phyloP scores from a whole-genome alignment of 2,797 vertebrate species.

The Oryzias dopingdopingensis region DNA sequence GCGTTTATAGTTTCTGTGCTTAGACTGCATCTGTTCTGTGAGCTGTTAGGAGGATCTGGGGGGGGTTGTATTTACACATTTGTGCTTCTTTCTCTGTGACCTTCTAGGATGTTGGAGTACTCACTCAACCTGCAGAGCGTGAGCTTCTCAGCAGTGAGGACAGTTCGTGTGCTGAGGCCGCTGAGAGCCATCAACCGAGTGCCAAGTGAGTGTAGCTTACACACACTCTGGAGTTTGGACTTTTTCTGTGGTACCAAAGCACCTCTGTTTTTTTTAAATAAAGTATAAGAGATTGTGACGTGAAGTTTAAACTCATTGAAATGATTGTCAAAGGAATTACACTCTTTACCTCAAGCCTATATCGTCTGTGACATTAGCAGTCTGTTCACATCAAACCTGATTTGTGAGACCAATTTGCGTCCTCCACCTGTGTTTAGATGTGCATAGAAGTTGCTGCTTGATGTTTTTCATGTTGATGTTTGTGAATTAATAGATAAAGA shows the following conservation, averaged over 20 bases:
- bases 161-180: conserved; percentile 92
- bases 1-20: conserved; percentile 26
- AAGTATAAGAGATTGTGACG: neutral
- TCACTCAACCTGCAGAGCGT: conserved; percentile 98
- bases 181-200: conserved; percentile 98
- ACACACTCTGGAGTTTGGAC: neutral
- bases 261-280: neutral
- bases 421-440: too few species aligned
- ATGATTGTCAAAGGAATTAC: too few species aligned
- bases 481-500: too few species aligned
- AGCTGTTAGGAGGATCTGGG: conserved; percentile 4
- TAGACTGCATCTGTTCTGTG: conserved; percentile 22
- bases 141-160: conserved; percentile 95
- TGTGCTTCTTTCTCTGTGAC: conserved; percentile 4
- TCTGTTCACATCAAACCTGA: too few species aligned
- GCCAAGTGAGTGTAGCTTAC: conserved; percentile 88
- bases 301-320: too few species aligned
- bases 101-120: conserved; percentile 95
- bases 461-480: too few species aligned
- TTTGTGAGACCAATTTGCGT: too few species aligned
- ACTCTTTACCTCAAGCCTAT: too few species aligned
- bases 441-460: too few species aligned
- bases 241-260: neutral
- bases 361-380: too few species aligned
- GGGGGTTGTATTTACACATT: conserved; percentile 9